Percentiles rank a stretch among this genome's conserved stretches.
These are phyloP conservation scores for Amphipoea lucens DNA, from an alignment of 2,888 invertebrate genomes.

Conservation along the genomic window DNA sequence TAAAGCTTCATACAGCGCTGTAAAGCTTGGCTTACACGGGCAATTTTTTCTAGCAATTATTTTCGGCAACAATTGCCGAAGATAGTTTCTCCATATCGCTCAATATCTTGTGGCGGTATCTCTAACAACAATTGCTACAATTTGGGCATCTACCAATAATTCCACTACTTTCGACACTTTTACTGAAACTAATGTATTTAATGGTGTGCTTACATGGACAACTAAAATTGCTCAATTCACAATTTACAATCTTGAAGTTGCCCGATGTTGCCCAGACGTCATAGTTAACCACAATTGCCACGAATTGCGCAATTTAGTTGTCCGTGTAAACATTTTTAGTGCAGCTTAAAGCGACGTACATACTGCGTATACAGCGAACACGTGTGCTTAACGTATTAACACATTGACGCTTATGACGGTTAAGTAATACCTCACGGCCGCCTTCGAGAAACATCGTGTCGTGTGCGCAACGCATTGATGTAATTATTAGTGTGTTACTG, in stretches of 20 bases:
- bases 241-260: no score
- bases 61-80: no score
- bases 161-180: not conserved
- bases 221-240: not conserved
- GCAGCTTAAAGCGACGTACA: not conserved
- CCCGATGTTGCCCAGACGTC: not conserved
- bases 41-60: not conserved
- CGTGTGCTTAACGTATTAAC: constrained; percentile 64
- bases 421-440: constrained; percentile 71
- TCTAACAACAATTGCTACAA: not conserved
- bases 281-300: not conserved
- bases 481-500: constrained; percentile 21
- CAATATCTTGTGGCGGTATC: not conserved
- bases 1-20: constrained; percentile 2
- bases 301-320: constrained; percentile 8
- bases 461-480: constrained; percentile 26
- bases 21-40: not conserved
- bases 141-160: not conserved
- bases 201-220: not conserved
- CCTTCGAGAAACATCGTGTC: constrained; percentile 47
- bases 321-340: not conserved
- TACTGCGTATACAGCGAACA: constrained; percentile 21
- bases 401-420: constrained; percentile 63
- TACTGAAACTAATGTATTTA: not conserved
- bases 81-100: not conserved